Base-by-base conservation (phyloP, 2,797 vertebrate species). In the Smutsia temminckii region DNA sequence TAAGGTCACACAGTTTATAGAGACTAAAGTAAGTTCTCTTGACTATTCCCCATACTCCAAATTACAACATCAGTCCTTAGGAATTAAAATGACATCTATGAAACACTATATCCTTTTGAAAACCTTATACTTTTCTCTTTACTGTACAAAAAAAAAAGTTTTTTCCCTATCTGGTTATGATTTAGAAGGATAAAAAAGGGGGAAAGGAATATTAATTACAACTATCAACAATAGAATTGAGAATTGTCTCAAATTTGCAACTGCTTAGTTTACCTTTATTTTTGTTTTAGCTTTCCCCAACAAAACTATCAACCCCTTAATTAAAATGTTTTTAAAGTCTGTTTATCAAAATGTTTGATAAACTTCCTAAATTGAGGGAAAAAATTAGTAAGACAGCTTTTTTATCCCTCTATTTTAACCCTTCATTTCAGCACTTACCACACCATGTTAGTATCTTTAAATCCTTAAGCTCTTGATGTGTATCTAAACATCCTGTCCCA, bases 341-440 rank as follows among this genome's bases (percentile, higher is more conserved):
- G 53, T 42, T 95, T 80, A 95, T 80, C 53, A 89, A 96, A 92
- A 89, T 85, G 12, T 66, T 88, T 93, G 46, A 95, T 64, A 91
- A 95, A 66, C 16, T 51, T 66, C 23, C n/a, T 29, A 85, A 89
- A 85, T 4, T 85, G 25, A 75, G 23, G 14, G 10, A 32, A 29
- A 34, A 68, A 71, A 79, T 42, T 13, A 71, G 64, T 64, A 94
- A 89, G 29, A 25, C 71, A 78, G 23, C 2, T 85, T 72, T 91
- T 89, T 49, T 16, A 71, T 32, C 3, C 40, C 23, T 89, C 55
- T 71, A 46, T 37, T 92, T 74, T 37, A 77, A 84, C 71, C 46
- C 66, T 93, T 93, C 46, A 77, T 72, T 93, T 96, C 77, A 57
- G 37, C 37, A 93, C 42, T 93, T 85, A 61, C 10, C 49, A 83